A percentile compares a stretch with the other conserved stretches of the same genome.
Evolutionary conservation across 2,797 vertebrate genomes (phyloP).

Genomic region (Onychomys arenicola): DNA sequence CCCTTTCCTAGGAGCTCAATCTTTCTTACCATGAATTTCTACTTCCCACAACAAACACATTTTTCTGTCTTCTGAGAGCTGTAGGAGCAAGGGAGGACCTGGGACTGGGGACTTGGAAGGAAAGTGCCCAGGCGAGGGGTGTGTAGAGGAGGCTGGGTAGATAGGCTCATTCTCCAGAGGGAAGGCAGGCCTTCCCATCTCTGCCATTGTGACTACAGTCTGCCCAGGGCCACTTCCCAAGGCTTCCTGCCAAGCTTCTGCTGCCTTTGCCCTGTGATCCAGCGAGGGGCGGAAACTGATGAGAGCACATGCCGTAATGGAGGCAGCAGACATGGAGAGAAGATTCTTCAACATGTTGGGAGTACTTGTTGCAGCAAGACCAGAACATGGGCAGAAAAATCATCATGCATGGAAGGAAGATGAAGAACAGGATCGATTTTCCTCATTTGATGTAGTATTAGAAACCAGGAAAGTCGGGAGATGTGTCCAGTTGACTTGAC

Average conservation of each 20-base stretch:
- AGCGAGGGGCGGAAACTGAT: background rate
- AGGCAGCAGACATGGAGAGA: background rate
- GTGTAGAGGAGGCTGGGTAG: background rate
- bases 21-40: background rate
- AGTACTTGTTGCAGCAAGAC: background rate
- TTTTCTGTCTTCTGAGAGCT: background rate
- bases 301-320: background rate
- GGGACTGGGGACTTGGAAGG: background rate
- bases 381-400: background rate
- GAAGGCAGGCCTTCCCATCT: background rate
- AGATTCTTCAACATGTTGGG: background rate
- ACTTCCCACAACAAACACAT: background rate
- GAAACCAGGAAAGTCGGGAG: background rate
- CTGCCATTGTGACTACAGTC: background rate
- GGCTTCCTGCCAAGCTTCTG: background rate
- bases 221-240: background rate
- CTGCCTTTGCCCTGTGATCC: background rate
- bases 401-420: background rate
- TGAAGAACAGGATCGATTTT: background rate
- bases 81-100: background rate
- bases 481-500: background rate
- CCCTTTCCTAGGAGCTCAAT: background rate
- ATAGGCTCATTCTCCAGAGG: background rate
- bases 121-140: background rate
- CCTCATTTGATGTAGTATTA: background rate